Evolutionary conservation across 2,113 vertebrate species (phyloP), one percentile per base, ranked within the genome.

Genomic region (Setophaga petechia): DNA sequence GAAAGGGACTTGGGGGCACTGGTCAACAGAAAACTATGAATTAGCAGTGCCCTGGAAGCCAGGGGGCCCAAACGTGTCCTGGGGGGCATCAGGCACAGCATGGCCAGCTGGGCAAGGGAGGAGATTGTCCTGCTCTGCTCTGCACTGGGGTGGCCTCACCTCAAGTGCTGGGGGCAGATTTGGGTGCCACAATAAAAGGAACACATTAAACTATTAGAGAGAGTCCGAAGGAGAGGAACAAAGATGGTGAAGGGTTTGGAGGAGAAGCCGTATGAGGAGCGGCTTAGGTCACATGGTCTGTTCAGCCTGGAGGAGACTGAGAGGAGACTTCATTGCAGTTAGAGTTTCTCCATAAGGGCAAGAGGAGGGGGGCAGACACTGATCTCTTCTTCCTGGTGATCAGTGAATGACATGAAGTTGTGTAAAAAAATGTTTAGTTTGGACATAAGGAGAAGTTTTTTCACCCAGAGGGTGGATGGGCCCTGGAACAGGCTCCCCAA

Each of bases 81-180:
- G 12, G 31, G 8, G 8, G 54, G 12, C n/a, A 65, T 35, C 35
- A 73, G 43, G 43, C 1, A 2, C 51, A 80, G 6, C 67, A 57
- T 43, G 2, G 0, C 21, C 58, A 57, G 30, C 49, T 0, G 1
- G 43, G 15, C 7, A 21, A 43, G 25, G 51, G 41, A 65, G 21
- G 8, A 15, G 16, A 35, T 79, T 41, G n/a, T 79, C 49, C 75
- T 0, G 3, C n/a, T 47, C n/a, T 59, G 24, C 49, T 63, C 57
- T 63, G 49, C 0, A 0, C 57, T 78, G 66, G 15, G 10, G 7
- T 0, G 0, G 20, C 30, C n/a, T 63, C n/a, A 35, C 25, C 35
- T 65, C 1, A 0, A 65, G 14, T 8, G 20, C 25, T 65, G 51
- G 25, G 35, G 21, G 9, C 30, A 55, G 49, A 12, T 61, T 61